phyloP scores from a whole-genome alignment of 2,113 vertebrate genomes.

The Grammomys surdaster region DNA sequence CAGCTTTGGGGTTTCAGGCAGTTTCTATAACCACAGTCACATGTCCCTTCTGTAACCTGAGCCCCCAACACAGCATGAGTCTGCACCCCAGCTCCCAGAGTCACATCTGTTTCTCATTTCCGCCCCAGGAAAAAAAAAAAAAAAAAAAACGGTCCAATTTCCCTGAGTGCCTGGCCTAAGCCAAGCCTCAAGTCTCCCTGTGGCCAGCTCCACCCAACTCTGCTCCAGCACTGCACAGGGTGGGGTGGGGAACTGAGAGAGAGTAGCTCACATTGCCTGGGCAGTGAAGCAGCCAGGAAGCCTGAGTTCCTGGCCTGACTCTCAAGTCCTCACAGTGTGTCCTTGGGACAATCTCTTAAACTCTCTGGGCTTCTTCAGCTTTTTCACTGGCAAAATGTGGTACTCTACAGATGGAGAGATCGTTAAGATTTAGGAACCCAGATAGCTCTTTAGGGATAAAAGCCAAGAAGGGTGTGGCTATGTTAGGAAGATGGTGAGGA shows the following conservation, averaged over 20 bases:
- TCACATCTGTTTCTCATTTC: slow-evolving; percentile 89
- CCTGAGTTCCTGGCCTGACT: not conserved
- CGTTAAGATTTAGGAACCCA: not conserved
- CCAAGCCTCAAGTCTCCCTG: slow-evolving; percentile 65
- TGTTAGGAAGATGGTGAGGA: not conserved
- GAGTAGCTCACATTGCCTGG: not conserved
- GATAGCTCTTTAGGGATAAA: not conserved
- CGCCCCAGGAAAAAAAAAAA: slow-evolving; percentile 76
- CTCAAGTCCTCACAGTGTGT: not conserved
- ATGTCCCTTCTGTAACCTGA: slow-evolving; percentile 79
- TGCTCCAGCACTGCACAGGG: slow-evolving; percentile 16
- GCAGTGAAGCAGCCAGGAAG: not conserved
- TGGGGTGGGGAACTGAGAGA: not conserved
- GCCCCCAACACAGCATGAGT: slow-evolving; percentile 72
- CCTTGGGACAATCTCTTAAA: not conserved
- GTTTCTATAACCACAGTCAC: slow-evolving; percentile 75
- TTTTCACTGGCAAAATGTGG: not conserved
- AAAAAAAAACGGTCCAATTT: slow-evolving; percentile 86
- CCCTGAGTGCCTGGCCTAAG: slow-evolving; percentile 82
- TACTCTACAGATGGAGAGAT: not conserved
- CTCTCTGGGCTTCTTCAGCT: slow-evolving; percentile 37
- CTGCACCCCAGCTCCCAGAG: slow-evolving; percentile 78
- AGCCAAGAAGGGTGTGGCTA: not conserved
- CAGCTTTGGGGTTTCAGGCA: slow-evolving; percentile 39
- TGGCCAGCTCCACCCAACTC: slow-evolving; percentile 69